These are phyloP conservation scores for Tragelaphus oryx DNA, from an alignment of 2,797 vertebrate species.

Conservation along the genomic window DNA sequence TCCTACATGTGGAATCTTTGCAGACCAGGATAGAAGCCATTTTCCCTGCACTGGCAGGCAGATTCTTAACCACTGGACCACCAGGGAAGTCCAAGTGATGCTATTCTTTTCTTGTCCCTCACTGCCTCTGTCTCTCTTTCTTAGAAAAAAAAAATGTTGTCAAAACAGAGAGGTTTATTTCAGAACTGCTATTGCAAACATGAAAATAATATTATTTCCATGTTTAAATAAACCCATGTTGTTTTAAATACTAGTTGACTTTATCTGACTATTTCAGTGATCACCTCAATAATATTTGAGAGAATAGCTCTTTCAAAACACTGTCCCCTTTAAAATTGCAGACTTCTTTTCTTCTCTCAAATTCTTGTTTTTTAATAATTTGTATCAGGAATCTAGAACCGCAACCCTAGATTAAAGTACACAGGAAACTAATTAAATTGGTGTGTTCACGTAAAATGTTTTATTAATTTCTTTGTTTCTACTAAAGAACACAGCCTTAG, in stretches of 20 bases:
- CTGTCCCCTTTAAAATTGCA: conserved; percentile 44
- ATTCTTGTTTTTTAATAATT: conserved; percentile 53
- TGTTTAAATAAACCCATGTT: not conserved
- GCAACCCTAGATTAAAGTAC: conserved; percentile 47
- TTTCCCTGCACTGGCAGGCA: not conserved
- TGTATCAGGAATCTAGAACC: conserved; percentile 45
- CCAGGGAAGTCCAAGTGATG: not conserved
- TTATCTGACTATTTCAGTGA: not conserved
- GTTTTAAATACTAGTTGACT: not conserved
- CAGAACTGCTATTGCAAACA: not conserved
- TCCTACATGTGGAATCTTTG: not conserved
- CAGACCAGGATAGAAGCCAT: not conserved
- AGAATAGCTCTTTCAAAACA: conserved; percentile 52
- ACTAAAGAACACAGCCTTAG: conserved; percentile 47
- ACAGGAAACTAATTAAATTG: conserved; percentile 70
- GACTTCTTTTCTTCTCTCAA: conserved; percentile 51
- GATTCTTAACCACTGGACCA: not conserved
- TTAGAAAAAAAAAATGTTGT: not conserved
- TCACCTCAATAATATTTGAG: not conserved
- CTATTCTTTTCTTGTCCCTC: not conserved
- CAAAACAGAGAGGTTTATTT: not conserved
- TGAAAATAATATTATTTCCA: not conserved
- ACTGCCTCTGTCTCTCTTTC: not conserved
- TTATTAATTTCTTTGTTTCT: conserved; percentile 65
- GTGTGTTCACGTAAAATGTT: conserved; percentile 60